Conservation (phyloP, 2,797 vertebrate genomes). For the Eospalax fontanierii region DNA sequence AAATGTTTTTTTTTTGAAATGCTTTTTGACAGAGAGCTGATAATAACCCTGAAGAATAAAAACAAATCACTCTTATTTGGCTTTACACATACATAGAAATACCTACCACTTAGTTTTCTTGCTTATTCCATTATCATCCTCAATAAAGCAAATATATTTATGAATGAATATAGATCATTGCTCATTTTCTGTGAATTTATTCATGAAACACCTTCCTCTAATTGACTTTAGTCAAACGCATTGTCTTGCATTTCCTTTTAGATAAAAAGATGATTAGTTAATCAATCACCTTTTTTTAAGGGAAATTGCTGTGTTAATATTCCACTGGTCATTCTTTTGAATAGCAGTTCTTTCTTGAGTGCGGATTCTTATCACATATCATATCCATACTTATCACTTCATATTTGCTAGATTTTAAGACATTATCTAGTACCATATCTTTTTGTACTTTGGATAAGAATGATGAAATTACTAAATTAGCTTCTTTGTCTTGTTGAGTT, state of each 20-base stretch:
- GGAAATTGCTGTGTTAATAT: neutral
- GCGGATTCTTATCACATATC: neutral
- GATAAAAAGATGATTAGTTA: neutral
- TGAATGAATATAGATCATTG: constrained; percentile 50
- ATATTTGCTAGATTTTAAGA: neutral
- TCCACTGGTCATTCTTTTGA: neutral
- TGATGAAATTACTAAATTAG: neutral
- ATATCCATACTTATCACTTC: neutral
- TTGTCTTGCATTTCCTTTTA: neutral
- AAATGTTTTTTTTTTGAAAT: constrained; percentile 67
- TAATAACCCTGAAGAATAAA: neutral
- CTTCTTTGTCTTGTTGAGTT: neutral
- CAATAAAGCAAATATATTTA: neutral
- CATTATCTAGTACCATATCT: neutral
- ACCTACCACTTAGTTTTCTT: neutral
- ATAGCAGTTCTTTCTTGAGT: neutral
- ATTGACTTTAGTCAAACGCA: neutral
- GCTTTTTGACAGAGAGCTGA: constrained; percentile 49
- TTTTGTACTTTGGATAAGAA: neutral
- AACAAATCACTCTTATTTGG: neutral
- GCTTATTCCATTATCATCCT: constrained; percentile 1
- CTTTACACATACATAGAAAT: neutral
- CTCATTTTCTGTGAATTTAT: constrained; percentile 1
- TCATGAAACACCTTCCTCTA: neutral
- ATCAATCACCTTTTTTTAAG: neutral